Evolutionary conservation across 2,888 invertebrate genomes (phyloP).

Genomic region (Amphipyra tragopoginis): DNA sequence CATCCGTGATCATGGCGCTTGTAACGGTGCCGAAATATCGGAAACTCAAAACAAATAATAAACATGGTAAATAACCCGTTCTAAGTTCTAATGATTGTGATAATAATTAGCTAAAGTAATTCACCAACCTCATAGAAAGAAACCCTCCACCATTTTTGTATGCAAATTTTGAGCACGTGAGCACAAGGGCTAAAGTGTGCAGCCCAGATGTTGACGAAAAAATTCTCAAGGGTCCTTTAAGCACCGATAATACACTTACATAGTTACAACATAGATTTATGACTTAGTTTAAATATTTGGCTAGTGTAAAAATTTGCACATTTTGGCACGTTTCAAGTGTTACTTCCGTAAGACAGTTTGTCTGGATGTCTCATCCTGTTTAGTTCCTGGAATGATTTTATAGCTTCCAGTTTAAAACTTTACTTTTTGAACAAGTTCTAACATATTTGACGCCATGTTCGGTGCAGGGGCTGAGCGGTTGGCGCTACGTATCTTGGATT

Average conservation of each 20-base stretch:
- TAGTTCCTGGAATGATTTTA: slow-evolving; percentile 44
- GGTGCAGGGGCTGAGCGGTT: too few species aligned
- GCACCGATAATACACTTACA: slow-evolving; percentile 53
- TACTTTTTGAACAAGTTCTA: neutral
- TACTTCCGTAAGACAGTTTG: slow-evolving; percentile 66
- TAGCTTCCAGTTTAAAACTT: neutral
- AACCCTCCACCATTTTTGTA: slow-evolving; percentile 36
- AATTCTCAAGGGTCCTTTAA: slow-evolving; percentile 48
- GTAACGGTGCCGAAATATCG: too few species aligned
- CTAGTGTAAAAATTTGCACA: slow-evolving; percentile 70
- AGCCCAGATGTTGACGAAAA: slow-evolving; percentile 58
- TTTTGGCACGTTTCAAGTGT: slow-evolving; percentile 75
- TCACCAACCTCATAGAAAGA: neutral
- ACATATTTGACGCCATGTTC: too few species aligned
- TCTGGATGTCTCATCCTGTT: slow-evolving; percentile 52
- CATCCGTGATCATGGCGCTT: too few species aligned
- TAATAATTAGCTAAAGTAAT: slow-evolving; percentile 1
- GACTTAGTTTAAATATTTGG: slow-evolving; percentile 55
- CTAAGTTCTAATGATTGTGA: too few species aligned
- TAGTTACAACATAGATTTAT: slow-evolving; percentile 68
- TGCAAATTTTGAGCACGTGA: slow-evolving; percentile 57
- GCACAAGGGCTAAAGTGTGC: slow-evolving; percentile 42
- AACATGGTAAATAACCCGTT: too few species aligned
- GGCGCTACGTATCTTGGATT: too few species aligned
- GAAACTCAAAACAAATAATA: too few species aligned